These are phyloP conservation scores for Catharus ustulatus DNA, from an alignment of 2,797 vertebrate genomes.

Conservation along the genomic window DNA sequence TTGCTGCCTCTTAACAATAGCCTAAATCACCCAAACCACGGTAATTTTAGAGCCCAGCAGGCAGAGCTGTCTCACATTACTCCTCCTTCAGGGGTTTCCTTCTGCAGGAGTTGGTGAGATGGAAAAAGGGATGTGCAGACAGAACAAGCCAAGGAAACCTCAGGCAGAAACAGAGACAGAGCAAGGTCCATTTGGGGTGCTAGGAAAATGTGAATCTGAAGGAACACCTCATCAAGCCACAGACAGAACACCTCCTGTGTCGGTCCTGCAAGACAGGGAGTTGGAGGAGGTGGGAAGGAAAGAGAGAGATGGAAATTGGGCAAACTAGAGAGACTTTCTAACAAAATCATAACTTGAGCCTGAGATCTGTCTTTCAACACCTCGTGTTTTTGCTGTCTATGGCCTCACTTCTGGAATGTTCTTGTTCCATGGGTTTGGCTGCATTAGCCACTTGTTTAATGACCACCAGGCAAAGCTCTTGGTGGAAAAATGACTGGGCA, in stretches of 20 bases:
- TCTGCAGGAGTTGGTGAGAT: conserved; percentile 5
- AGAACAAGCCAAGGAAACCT: conserved; percentile 21
- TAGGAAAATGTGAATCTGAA: conserved; percentile 8
- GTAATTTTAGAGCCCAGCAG: conserved; percentile 61
- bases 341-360: conserved; percentile 32
- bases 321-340: conserved; percentile 3
- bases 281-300: background rate
- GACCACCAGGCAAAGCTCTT: background rate
- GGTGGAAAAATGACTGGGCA: background rate
- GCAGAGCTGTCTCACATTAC: conserved; percentile 51
- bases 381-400: conserved; percentile 36
- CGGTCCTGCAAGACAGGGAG: background rate
- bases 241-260: background rate
- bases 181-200: background rate
- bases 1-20: conserved; percentile 36
- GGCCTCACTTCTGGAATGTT: conserved; percentile 54
- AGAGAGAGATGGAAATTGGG: conserved; percentile 23
- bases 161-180: background rate
- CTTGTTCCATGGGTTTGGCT: conserved; percentile 49
- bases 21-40: conserved; percentile 55
- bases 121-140: conserved; percentile 21
- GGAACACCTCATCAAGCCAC: conserved; percentile 50
- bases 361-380: conserved; percentile 72
- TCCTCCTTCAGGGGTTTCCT: conserved; percentile 48
- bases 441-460: background rate